A percentile compares a stretch with the other conserved stretches of the same genome.
These are phyloP conservation scores for Odontamblyopus rebecca DNA, from an alignment of 2,797 vertebrate genomes.

Conservation along the genomic window DNA sequence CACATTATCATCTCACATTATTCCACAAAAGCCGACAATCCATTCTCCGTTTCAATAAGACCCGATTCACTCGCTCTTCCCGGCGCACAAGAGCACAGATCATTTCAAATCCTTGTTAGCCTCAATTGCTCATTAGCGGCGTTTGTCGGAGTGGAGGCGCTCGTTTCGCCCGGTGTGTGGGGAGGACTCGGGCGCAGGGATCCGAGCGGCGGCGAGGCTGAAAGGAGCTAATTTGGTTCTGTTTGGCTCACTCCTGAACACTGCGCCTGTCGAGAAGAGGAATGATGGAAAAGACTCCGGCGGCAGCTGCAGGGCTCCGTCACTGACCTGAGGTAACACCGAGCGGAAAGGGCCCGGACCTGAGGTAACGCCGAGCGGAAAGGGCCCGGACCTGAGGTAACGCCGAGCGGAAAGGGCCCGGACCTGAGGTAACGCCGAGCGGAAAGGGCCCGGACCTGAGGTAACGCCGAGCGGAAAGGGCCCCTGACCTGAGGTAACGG, in stretches of 20 bases:
- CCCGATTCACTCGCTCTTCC: background rate
- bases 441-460: too few relatives aligned
- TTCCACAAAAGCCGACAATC: constrained; percentile 17
- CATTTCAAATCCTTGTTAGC: constrained; percentile 4
- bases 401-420: too few relatives aligned
- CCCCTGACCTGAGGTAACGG: too few relatives aligned
- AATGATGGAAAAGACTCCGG: constrained; percentile 38
- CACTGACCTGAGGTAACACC: background rate
- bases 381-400: too few relatives aligned
- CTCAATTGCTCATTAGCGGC: constrained; percentile 38
- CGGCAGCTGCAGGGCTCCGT: constrained; percentile 27
- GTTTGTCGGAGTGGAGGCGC: constrained; percentile 33
- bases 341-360: background rate
- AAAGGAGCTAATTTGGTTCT: constrained; percentile 43
- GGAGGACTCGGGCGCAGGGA: constrained; percentile 1
- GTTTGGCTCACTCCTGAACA: constrained; percentile 29
- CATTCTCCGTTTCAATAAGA: background rate
- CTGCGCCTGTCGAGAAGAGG: constrained; percentile 33
- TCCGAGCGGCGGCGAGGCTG: constrained; percentile 27
- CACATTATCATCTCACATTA: background rate
- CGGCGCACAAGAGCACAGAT: background rate
- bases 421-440: too few relatives aligned
- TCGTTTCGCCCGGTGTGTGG: constrained; percentile 31
- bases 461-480: too few relatives aligned
- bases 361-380: too few relatives aligned